These are phyloP conservation scores for Lagopus muta DNA, from an alignment of 2,113 vertebrate species.

Conservation along the genomic window DNA sequence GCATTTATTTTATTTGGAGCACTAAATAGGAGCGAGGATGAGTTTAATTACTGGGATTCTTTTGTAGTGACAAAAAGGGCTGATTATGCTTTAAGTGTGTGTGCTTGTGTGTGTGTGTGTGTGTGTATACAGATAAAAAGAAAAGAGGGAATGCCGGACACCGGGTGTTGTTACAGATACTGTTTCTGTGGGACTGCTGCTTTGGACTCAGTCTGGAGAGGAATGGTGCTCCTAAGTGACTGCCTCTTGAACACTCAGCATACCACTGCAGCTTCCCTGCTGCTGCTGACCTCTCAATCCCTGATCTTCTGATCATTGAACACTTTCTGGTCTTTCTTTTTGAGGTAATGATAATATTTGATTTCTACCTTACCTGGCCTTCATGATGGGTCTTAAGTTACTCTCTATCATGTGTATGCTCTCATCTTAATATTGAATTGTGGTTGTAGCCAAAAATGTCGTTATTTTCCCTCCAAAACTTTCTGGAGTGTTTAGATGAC, in stretches of 20 bases:
- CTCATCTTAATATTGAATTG: not conserved
- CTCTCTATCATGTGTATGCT: accelerated
- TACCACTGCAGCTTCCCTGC: accelerated
- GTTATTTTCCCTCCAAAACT: not conserved
- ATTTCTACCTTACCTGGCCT: not conserved
- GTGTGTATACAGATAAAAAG: too few relatives aligned
- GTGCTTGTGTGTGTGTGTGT: not conserved
- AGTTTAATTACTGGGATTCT: not conserved
- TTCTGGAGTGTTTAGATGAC: not conserved
- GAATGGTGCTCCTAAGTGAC: accelerated
- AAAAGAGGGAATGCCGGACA: too few relatives aligned
- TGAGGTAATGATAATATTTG: not conserved
- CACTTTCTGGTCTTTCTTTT: not conserved
- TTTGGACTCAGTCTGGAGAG: not conserved
- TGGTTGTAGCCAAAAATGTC: not conserved
- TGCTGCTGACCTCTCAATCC: not conserved
- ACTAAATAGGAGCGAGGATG: not conserved
- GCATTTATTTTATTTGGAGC: not conserved
- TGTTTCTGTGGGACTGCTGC: not conserved
- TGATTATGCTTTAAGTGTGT: not conserved
- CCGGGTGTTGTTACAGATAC: not conserved
- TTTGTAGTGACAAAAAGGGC: not conserved
- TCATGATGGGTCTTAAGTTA: accelerated
- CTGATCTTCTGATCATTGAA: not conserved
- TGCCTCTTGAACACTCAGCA: not conserved